phyloP scores from a whole-genome alignment of 2,113 vertebrate species.

The Lophochroa leadbeateri region DNA sequence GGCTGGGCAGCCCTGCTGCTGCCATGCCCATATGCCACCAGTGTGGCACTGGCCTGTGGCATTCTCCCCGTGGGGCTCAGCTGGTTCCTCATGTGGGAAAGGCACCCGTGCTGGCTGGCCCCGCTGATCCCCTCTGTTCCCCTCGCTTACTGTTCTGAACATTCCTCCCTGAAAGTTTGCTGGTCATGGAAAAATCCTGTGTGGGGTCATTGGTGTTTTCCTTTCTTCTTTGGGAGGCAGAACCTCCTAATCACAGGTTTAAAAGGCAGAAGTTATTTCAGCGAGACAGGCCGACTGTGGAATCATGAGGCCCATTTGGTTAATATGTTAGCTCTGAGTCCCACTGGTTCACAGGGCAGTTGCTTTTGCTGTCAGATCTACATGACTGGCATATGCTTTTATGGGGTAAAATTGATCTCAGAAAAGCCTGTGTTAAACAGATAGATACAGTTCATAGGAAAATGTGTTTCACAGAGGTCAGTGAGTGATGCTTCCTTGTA shows the following conservation, averaged over 20 bases:
- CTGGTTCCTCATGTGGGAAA: background rate
- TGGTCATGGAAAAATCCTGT: background rate
- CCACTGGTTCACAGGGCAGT: accelerated
- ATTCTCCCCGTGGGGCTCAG: accelerated
- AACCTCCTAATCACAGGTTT: accelerated
- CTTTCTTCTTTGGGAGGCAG: background rate
- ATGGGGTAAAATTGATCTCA: background rate
- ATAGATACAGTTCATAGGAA: background rate
- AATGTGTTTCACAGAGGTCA: background rate
- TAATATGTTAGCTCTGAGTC: background rate
- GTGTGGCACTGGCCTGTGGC: accelerated
- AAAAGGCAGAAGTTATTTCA: background rate
- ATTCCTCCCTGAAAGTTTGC: background rate
- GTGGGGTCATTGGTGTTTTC: accelerated
- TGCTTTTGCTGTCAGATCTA: background rate
- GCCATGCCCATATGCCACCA: accelerated
- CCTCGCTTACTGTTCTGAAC: background rate
- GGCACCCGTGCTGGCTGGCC: accelerated
- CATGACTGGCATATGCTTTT: background rate
- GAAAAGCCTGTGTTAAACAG: background rate
- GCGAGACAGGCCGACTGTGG: background rate
- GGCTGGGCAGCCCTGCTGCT: background rate
- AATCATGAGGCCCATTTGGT: background rate
- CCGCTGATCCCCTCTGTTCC: background rate
- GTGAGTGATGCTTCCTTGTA: background rate